These are phyloP conservation scores for Zaprionus gabonicus DNA, from an alignment of 1,140 invertebrate species.

Conservation along the genomic window DNA sequence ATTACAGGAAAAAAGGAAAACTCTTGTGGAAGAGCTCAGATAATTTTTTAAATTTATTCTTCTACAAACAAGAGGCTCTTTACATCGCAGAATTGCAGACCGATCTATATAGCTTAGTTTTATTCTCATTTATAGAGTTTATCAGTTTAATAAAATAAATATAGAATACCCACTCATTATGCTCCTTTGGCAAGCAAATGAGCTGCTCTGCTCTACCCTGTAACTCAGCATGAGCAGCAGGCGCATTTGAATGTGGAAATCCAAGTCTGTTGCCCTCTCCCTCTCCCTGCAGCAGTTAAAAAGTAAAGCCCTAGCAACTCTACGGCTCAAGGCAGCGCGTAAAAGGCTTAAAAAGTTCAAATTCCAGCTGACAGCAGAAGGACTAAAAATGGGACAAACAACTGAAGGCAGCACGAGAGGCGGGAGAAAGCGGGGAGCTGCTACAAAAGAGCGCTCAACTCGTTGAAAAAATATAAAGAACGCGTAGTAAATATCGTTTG, in stretches of 20 bases:
- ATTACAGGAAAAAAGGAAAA: not conserved
- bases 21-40: too few relatives aligned
- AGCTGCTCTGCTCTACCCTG: constrained; percentile 18
- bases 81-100: not conserved
- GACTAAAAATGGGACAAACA: constrained; percentile 47
- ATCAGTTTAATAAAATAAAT: not conserved
- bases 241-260: constrained; percentile 61
- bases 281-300: constrained; percentile 25
- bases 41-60: too few relatives aligned
- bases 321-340: constrained; percentile 73
- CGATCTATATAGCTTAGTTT: not conserved
- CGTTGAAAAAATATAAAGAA: constrained; percentile 59
- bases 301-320: constrained; percentile 53
- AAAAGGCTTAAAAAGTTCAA: constrained; percentile 83
- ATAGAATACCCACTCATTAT: not conserved
- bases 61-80: too few relatives aligned
- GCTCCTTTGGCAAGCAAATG: not conserved
- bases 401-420: not conserved
- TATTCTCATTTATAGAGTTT: not conserved
- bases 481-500: constrained; percentile 77
- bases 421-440: not conserved
- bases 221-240: constrained; percentile 28
- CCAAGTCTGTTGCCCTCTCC: not conserved
- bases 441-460: constrained; percentile 31
- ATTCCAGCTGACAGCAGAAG: constrained; percentile 75